Evolutionary conservation across 2,113 vertebrate species (phyloP).

Genomic region (Tetrao urogallus): DNA sequence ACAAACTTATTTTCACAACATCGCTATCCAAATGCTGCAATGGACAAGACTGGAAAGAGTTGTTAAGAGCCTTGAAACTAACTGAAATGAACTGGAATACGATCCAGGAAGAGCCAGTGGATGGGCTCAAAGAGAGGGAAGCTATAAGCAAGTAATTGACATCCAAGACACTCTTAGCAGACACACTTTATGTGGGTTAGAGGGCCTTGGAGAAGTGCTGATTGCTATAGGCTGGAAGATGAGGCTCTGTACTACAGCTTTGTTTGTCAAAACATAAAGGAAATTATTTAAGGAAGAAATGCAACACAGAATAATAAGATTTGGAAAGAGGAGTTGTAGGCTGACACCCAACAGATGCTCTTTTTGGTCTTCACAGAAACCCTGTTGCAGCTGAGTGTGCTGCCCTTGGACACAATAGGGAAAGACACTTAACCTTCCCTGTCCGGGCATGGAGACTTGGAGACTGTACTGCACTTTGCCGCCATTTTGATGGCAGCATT

Average conservation of each 20-base stretch:
- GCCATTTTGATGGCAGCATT: rapidly evolving
- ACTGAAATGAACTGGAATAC: not conserved
- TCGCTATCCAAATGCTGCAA: not conserved
- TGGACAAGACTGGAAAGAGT: not conserved
- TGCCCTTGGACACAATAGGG: not conserved
- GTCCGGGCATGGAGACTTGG: not conserved
- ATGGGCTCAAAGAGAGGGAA: not conserved
- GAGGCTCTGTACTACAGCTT: not conserved
- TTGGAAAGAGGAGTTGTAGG: not conserved
- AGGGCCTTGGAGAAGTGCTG: not conserved
- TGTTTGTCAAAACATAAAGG: not conserved
- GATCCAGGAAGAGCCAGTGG: not conserved
- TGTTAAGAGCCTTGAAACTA: constrained; percentile 7
- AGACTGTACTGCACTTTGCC: rapidly evolving
- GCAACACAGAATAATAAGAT: not conserved
- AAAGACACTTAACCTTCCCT: not conserved
- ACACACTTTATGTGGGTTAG: not conserved
- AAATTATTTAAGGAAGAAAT: not conserved
- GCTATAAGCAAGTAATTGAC: not conserved
- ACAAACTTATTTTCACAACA: not conserved
- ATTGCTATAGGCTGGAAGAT: not conserved
- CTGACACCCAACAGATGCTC: not conserved
- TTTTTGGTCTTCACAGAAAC: not conserved
- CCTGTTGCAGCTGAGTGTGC: not conserved
- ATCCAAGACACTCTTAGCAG: not conserved